A percentile compares a stretch with the other conserved stretches of the same genome.
Evolutionary conservation across 2,888 invertebrate species (phyloP).

Genomic region (Balanococcus diminutus): DNA sequence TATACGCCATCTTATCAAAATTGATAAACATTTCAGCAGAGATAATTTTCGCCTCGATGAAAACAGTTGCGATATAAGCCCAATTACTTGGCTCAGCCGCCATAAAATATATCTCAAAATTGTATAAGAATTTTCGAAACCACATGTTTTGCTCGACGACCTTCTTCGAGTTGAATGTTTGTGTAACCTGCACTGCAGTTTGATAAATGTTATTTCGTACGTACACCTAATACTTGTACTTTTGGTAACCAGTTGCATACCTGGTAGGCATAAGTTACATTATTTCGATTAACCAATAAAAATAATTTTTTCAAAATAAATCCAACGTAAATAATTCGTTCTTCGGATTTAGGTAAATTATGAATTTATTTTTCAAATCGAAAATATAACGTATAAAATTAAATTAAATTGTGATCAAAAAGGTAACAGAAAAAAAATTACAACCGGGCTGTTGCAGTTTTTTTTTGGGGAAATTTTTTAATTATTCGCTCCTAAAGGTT

Average conservation of each 20-base stretch:
- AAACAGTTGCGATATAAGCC: background rate
- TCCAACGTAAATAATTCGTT: background rate
- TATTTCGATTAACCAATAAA: background rate
- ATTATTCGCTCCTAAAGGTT: slow-evolving; percentile 50
- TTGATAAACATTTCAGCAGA: background rate
- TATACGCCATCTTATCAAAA: background rate
- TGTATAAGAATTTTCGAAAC: slow-evolving; percentile 1
- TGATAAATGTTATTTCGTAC: background rate
- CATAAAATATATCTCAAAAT: background rate
- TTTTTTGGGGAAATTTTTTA: background rate
- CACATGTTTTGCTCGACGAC: background rate
- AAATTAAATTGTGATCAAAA: background rate
- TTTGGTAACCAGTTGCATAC: background rate
- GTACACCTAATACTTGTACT: background rate
- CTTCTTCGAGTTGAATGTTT: background rate
- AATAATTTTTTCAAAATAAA: background rate
- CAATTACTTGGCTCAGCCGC: background rate
- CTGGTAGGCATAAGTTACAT: background rate
- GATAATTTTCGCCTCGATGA: background rate
- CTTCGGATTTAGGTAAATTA: background rate
- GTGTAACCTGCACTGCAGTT: background rate
- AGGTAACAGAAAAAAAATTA: background rate
- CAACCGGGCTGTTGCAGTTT: background rate
- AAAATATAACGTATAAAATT: background rate
- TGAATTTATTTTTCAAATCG: background rate